Base-by-base conservation (phyloP, 1,140 invertebrate species). In the Neocloeon triangulifer region DNA sequence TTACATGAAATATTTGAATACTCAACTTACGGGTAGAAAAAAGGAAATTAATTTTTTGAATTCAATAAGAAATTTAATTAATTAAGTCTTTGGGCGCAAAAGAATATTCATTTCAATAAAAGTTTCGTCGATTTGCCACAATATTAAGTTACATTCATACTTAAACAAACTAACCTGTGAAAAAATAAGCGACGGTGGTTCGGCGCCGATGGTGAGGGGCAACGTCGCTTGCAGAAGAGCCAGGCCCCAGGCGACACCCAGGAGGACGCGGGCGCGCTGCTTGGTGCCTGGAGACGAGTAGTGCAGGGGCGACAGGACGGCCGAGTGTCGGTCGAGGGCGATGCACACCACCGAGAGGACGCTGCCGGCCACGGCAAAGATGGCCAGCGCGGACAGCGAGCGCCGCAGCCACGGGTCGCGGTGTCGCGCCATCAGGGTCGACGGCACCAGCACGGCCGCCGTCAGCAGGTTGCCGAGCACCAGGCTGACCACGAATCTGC, bases 401-500 rank as follows among this genome's bases (percentile, higher is more conserved):
- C 50, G 46, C 29, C 55, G 55, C 45, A 48, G 47, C 33, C 43
- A 37, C n/a, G 35, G 25, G 8, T 47, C 38, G 12, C 35, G 26
- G 13, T 36, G 34, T n/a, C n/a, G n/a, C n/a, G n/a, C n/a, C 8
- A 45, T 16, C 2, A 45, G 27, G 3, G 43, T 41, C 7, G 27
- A 29, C 1, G 63, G 61, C 37, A 56, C 53, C 1, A 63, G 51
- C 10, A 64, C 40, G 4, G 56, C 34, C 0, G 59, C 56, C 19
- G 58, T 55, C 17, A 63, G 43, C 17, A 61, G 46, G 42, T 66
- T 62, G 33, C 60, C 58, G n/a, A 61, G 42, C 3, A 62, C 56
- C 34, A 66, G 46, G 39, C 62, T 64, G 14, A 63, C 38, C 1
- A 67, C 58, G 41, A 66, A 65, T 40, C 61, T 58, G 40, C 20